Conservation (phyloP, 2,113 vertebrate species). For the Petaurus breviceps region DNA sequence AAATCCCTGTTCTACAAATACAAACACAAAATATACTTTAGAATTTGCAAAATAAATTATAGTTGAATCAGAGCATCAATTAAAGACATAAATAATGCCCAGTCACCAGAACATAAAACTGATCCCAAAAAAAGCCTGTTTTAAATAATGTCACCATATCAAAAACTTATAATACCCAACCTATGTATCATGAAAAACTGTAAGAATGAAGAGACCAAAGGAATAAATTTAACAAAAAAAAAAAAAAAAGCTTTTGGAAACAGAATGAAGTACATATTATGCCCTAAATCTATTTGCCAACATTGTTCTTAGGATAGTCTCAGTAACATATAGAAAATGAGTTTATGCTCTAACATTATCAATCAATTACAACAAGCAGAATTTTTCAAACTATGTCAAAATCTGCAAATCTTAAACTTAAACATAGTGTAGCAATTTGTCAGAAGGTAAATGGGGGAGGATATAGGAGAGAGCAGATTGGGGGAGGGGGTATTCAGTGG, state of each 20-base stretch:
- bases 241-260: not conserved
- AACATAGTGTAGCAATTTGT: not conserved
- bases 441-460: no score
- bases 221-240: no score
- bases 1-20: not conserved
- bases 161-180: not conserved
- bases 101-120: not conserved
- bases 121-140: not conserved
- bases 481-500: no score
- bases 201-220: not conserved
- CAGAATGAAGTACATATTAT: not conserved
- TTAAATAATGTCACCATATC: not conserved
- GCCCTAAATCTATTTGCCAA: not conserved
- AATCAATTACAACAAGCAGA: not conserved
- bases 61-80: not conserved
- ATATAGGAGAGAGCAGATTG: no score
- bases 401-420: not conserved
- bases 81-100: not conserved
- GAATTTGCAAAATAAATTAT: not conserved
- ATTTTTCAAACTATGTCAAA: not conserved
- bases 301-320: not conserved
- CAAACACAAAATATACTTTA: not conserved
- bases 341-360: not conserved
- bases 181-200: not conserved
- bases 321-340: not conserved